Percentiles rank a stretch among this genome's conserved stretches.
Conservation (phyloP, 2,113 vertebrate genomes). For the Trematocara variabile region DNA sequence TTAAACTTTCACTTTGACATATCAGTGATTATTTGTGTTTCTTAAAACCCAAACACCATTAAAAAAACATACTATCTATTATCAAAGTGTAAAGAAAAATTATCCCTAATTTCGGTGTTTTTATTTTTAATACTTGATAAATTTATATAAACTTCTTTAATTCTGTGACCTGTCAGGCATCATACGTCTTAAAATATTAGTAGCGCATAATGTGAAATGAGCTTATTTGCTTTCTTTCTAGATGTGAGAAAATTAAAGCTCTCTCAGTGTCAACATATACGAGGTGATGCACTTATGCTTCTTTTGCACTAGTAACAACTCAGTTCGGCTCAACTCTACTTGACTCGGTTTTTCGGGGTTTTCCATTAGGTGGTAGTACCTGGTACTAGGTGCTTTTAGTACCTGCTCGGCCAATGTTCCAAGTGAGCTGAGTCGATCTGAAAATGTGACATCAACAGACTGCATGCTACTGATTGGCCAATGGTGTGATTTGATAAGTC, state of each 20-base stretch:
- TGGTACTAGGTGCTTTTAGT: background rate
- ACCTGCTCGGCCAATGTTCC: background rate
- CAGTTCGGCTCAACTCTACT: background rate
- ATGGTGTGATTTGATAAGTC: background rate
- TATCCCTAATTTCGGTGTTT: background rate
- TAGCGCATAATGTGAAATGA: background rate
- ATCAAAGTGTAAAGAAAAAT: background rate
- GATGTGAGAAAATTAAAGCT: background rate
- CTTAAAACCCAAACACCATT: background rate
- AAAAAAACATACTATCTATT: background rate
- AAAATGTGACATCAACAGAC: background rate
- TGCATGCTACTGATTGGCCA: background rate
- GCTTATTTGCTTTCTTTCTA: background rate
- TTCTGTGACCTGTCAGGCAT: background rate
- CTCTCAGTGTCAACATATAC: background rate
- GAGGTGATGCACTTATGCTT: background rate
- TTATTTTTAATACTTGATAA: background rate
- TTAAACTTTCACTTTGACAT: background rate
- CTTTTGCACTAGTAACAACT: background rate
- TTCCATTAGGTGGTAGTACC: background rate
- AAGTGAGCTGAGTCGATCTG: background rate
- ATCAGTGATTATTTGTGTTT: conserved; percentile 5
- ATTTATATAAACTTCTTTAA: background rate
- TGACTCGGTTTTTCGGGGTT: background rate
- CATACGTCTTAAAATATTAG: background rate